Conservation (phyloP, 2,797 vertebrate species). For the Propithecus perrieri region DNA sequence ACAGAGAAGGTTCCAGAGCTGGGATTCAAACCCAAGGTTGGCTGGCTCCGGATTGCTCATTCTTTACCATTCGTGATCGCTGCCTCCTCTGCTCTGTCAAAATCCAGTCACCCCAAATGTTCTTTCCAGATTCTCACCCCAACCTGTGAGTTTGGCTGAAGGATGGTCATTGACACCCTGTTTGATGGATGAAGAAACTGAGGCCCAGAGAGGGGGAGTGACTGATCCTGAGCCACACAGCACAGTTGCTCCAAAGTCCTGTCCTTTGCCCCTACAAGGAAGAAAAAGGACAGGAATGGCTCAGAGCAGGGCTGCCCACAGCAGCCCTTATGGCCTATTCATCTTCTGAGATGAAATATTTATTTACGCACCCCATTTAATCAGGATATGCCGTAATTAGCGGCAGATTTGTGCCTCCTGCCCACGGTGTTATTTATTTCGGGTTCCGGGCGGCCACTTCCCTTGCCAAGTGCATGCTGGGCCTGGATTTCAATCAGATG, state of each 20-base stretch:
- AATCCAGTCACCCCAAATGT: background rate
- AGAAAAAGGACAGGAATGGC: background rate
- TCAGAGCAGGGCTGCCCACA: background rate
- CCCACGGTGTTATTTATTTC: slow-evolving; percentile 68
- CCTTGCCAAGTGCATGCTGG: background rate
- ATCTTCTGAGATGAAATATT: slow-evolving; percentile 67
- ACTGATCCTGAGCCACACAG: background rate
- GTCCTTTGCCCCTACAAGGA: background rate
- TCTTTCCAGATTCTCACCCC: background rate
- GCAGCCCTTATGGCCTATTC: background rate
- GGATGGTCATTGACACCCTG: background rate
- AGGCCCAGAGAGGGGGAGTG: background rate
- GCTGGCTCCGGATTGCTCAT: background rate
- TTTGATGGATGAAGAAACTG: background rate
- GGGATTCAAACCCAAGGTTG: background rate
- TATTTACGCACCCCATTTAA: slow-evolving; percentile 75
- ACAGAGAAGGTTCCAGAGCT: background rate
- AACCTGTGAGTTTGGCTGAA: background rate
- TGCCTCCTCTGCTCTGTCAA: background rate
- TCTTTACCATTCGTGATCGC: background rate
- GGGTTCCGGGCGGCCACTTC: slow-evolving; percentile 40
- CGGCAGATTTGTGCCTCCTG: slow-evolving; percentile 73
- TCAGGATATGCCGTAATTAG: slow-evolving; percentile 75
- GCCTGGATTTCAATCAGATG: slow-evolving; percentile 70
- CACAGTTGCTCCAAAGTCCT: background rate